phyloP scores from a whole-genome alignment of 2,113 vertebrate species.

The Lampris incognitus region DNA sequence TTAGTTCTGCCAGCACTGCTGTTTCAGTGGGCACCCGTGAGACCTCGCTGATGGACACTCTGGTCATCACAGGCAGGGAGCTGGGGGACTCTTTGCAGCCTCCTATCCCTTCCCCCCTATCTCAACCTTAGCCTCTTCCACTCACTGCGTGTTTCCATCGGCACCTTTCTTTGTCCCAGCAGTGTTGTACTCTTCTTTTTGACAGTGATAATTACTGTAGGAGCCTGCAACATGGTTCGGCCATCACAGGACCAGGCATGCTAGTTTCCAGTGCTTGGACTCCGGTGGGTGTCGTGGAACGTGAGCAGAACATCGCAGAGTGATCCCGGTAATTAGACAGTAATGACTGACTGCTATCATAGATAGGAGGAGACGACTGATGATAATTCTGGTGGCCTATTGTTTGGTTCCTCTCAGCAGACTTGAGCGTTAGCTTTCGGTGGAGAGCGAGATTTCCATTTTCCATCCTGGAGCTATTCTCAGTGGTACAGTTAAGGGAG shows the following conservation, averaged over 20 bases:
- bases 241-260: constrained; percentile 53
- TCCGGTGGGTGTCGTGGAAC: constrained; percentile 16
- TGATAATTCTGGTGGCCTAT: neutral
- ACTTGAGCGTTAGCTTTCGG: neutral
- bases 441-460: neutral
- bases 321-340: constrained; percentile 21
- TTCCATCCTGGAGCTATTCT: constrained; percentile 26
- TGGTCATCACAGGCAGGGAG: constrained; percentile 78
- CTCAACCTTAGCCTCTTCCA: constrained; percentile 66
- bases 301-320: neutral
- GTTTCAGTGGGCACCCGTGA: constrained; percentile 80
- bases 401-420: neutral
- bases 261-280: constrained; percentile 21
- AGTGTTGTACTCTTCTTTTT: constrained; percentile 67
- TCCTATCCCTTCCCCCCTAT: constrained; percentile 14
- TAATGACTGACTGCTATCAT: neutral
- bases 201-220: constrained; percentile 68
- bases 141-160: constrained; percentile 73
- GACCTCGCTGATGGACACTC: constrained; percentile 83
- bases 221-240: constrained; percentile 61
- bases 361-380: neutral
- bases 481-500: constrained; percentile 14
- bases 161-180: constrained; percentile 72
- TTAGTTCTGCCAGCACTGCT: constrained; percentile 80
- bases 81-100: constrained; percentile 73